Percentiles rank a stretch among this genome's conserved stretches.
phyloP scores from a whole-genome alignment of 2,797 vertebrate genomes.

The Brachymystax lenok region DNA sequence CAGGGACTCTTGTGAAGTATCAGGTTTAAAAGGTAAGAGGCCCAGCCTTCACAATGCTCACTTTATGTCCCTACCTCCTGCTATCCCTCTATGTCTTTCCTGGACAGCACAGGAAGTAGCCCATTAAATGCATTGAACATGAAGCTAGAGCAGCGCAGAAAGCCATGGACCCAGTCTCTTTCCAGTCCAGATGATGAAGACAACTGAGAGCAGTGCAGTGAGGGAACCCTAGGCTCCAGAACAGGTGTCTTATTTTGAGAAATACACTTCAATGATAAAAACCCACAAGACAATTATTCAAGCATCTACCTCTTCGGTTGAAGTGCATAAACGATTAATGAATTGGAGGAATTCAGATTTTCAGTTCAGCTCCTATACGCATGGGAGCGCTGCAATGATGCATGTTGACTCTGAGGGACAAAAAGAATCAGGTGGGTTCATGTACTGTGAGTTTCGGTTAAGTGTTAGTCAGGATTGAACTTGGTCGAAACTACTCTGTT shows the following conservation, averaged over 20 bases:
- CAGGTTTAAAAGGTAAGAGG: not conserved
- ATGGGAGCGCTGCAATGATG: constrained; percentile 55
- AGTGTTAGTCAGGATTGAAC: constrained; percentile 10
- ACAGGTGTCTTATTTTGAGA: constrained; percentile 67
- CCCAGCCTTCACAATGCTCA: not conserved
- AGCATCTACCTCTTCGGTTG: constrained; percentile 59
- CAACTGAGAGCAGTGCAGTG: constrained; percentile 39
- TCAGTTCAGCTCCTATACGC: constrained; percentile 58
- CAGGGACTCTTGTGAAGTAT: not conserved
- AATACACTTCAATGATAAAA: constrained; percentile 77
- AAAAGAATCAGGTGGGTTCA: constrained; percentile 51
- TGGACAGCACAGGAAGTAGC: not conserved
- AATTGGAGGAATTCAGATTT: constrained; percentile 71
- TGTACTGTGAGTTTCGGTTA: constrained; percentile 50
- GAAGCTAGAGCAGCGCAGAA: too few relatives aligned
- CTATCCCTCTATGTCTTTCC: not conserved
- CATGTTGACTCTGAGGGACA: constrained; percentile 63
- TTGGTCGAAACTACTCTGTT: not conserved
- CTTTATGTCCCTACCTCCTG: not conserved
- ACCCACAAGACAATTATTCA: constrained; percentile 70
- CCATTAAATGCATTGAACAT: not conserved
- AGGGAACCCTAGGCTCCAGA: constrained; percentile 56
- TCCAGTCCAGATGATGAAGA: not conserved
- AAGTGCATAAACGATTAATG: constrained; percentile 74
- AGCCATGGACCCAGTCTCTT: too few relatives aligned